A percentile compares a stretch with the other conserved stretches of the same genome.
phyloP scores from a whole-genome alignment of 2,797 vertebrate species.

The Cryptoblepharus egeriae region DNA sequence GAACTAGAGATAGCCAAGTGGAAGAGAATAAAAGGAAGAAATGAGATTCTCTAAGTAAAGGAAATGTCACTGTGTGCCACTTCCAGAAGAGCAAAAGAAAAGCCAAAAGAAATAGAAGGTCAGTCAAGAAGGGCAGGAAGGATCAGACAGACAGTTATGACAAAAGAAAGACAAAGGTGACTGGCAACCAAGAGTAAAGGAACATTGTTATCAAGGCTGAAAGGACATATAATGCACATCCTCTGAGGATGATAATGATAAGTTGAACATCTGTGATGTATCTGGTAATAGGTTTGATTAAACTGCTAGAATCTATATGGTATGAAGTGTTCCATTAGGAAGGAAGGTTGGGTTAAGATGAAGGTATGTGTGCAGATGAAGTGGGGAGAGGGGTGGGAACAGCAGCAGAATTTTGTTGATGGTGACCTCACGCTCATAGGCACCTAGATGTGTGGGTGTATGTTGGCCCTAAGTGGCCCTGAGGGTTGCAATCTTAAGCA shows the following conservation, averaged over 20 bases:
- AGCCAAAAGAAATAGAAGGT: not conserved
- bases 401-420: no score
- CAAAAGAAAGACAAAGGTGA: not conserved
- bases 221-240: not conserved
- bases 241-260: conserved; percentile 10
- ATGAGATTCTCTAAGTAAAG: not conserved
- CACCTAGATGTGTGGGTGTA: not conserved
- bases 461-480: no score
- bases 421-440: no score
- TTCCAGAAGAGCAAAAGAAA: conserved; percentile 7
- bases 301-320: not conserved
- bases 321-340: not conserved
- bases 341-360: not conserved
- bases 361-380: not conserved
- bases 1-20: not conserved
- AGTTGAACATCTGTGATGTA: not conserved
- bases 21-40: not conserved
- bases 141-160: not conserved
- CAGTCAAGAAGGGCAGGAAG: not conserved
- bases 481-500: no score
- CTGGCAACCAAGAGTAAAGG: not conserved
- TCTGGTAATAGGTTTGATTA: not conserved
- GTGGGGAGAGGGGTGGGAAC: no score
- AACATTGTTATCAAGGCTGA: conserved; percentile 6
- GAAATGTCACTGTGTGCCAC: not conserved